Evolutionary conservation across 2,797 vertebrate species (phyloP).

Genomic region (Threskiornis aethiopicus): DNA sequence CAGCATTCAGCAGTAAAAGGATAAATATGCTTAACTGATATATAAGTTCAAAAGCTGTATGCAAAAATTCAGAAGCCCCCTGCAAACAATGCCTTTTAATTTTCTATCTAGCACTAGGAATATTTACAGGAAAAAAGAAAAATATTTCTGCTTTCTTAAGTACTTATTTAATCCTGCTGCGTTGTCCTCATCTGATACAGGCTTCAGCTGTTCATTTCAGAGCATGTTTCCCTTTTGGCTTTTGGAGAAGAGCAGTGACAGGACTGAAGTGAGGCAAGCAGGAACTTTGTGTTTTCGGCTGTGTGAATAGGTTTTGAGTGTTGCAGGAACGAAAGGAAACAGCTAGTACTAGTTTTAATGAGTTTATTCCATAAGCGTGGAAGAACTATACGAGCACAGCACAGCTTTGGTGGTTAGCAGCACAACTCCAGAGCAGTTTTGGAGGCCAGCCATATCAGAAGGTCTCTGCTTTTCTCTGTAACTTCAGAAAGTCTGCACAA

Average conservation of each 20-base stretch:
- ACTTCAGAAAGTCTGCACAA: neutral
- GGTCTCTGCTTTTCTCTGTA: neutral
- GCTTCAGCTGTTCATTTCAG: neutral
- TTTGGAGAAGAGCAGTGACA: neutral
- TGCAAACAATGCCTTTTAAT: neutral
- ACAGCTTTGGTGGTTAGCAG: neutral
- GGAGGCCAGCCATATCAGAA: neutral
- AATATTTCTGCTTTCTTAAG: neutral
- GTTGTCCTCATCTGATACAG: neutral
- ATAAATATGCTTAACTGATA: neutral
- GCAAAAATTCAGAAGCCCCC: neutral
- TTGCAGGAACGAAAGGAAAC: neutral
- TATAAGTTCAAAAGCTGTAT: neutral
- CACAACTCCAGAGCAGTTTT: neutral
- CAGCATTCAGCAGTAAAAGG: neutral
- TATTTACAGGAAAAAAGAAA: neutral
- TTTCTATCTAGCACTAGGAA: neutral
- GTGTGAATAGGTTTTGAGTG: neutral
- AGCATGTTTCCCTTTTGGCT: neutral
- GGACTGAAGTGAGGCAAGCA: neutral
- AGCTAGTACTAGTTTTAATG: neutral
- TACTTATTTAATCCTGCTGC: neutral
- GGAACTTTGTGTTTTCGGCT: neutral
- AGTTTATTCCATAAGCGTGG: neutral
- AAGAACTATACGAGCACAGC: neutral